Evolutionary conservation across 2,888 invertebrate species (phyloP).

Genomic region (Cataglyphis cursor): DNA sequence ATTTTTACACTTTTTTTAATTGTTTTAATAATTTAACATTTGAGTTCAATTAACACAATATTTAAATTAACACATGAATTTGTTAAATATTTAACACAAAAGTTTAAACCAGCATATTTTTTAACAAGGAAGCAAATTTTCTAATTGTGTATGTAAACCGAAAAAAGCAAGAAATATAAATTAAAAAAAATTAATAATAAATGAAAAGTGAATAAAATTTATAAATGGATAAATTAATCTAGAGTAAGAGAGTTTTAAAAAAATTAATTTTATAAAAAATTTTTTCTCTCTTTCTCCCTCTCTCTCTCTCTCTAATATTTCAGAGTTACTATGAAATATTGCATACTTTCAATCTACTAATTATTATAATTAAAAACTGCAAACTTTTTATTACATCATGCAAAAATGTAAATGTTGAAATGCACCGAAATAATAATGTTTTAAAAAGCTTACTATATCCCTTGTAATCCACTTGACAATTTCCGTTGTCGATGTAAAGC

Average conservation of each 20-base stretch:
- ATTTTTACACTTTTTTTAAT: too few species aligned
- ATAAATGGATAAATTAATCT: neutral
- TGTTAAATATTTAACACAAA: too few species aligned
- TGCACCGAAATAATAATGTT: neutral
- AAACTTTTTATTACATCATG: constrained; percentile 2
- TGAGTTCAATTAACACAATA: too few species aligned
- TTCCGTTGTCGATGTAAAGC: constrained; percentile 16
- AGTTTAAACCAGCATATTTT: too few species aligned
- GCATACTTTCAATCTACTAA: neutral
- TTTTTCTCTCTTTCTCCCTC: too few species aligned
- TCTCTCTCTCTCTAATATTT: neutral
- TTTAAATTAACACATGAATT: too few species aligned
- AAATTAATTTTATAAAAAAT: neutral
- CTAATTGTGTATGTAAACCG: neutral
- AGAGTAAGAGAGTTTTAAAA: neutral
- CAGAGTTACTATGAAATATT: neutral
- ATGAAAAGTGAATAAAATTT: neutral
- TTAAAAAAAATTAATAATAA: neutral
- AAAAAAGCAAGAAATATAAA: neutral
- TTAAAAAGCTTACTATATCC: neutral
- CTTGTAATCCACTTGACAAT: constrained; percentile 13
- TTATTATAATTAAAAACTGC: neutral
- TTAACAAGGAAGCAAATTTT: too few species aligned
- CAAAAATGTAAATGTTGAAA: neutral
- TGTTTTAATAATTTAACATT: too few species aligned